Evolutionary conservation across 2,888 invertebrate species (phyloP).

Genomic region (Lissocephala sabroskyi): DNA sequence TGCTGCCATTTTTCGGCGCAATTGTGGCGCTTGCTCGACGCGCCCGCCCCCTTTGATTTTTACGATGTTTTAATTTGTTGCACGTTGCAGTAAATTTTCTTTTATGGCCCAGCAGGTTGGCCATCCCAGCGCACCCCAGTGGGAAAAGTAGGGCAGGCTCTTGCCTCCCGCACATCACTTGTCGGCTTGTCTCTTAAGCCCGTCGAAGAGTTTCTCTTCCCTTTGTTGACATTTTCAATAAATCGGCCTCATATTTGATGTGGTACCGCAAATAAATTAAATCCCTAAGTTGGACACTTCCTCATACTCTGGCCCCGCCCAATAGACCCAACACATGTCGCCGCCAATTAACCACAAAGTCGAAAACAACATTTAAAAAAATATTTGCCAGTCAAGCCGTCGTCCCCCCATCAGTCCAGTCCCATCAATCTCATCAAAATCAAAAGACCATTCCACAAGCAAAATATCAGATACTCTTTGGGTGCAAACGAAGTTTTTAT

Average conservation of each 20-base stretch:
- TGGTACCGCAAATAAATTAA: constrained; percentile 46
- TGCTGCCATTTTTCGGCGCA: constrained; percentile 39
- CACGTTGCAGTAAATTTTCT: constrained; percentile 45
- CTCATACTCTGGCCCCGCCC: constrained; percentile 36
- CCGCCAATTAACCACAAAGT: constrained; percentile 63
- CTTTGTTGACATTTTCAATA: no score
- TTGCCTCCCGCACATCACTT: constrained; percentile 62
- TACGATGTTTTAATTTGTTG: constrained; percentile 62
- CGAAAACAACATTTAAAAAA: constrained; percentile 49
- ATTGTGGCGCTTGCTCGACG: constrained; percentile 18
- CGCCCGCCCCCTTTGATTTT: constrained; percentile 38
- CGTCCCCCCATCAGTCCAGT: no score
- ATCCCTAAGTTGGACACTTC: constrained; percentile 55
- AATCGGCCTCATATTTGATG: constrained; percentile 27
- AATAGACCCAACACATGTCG: constrained; percentile 60
- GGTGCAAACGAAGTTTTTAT: no score
- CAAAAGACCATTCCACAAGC: constrained; percentile 9
- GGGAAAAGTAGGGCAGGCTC: not conserved
- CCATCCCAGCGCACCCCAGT: no score
- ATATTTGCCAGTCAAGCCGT: constrained; percentile 35
- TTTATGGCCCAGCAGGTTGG: constrained; percentile 18
- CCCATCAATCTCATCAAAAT: constrained; percentile 9
- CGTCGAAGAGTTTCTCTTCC: no score
- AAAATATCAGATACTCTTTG: no score
- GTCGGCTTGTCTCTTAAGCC: constrained; percentile 26